Percentiles rank a stretch among this genome's conserved stretches.
Evolutionary conservation across 2,113 vertebrate genomes (phyloP).

Genomic region (Zosterops japonicus): DNA sequence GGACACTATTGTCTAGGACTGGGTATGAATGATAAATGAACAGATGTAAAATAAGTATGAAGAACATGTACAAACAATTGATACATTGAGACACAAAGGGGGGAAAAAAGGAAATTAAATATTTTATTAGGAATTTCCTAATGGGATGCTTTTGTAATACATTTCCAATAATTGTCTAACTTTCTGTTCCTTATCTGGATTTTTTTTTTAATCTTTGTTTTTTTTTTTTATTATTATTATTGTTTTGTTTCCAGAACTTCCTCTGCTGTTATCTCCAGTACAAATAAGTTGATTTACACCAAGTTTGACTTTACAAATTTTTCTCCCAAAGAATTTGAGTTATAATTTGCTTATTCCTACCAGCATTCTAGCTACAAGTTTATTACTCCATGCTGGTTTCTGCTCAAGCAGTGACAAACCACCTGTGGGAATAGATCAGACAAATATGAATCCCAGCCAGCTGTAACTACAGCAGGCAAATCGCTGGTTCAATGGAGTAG

Average conservation of each 20-base stretch:
- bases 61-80: background rate
- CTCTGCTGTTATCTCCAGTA: background rate
- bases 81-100: background rate
- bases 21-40: background rate
- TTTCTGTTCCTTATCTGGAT: background rate
- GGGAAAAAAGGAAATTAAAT: background rate
- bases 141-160: background rate
- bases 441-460: constrained; percentile 27
- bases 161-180: background rate
- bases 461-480: constrained; percentile 44
- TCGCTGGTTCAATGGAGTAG: constrained; percentile 25
- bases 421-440: constrained; percentile 24
- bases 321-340: background rate
- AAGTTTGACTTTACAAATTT: background rate
- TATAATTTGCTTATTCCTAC: background rate
- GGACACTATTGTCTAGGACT: background rate
- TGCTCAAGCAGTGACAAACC: constrained; percentile 39
- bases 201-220: background rate
- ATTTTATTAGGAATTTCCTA: background rate
- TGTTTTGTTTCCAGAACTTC: background rate
- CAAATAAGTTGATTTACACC: background rate
- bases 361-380: background rate
- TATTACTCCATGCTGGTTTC: background rate
- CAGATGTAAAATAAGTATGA: fast-evolving
- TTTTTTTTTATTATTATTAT: background rate